These are phyloP conservation scores for Oriolus oriolus DNA, from an alignment of 2,113 vertebrate species.

Conservation along the genomic window DNA sequence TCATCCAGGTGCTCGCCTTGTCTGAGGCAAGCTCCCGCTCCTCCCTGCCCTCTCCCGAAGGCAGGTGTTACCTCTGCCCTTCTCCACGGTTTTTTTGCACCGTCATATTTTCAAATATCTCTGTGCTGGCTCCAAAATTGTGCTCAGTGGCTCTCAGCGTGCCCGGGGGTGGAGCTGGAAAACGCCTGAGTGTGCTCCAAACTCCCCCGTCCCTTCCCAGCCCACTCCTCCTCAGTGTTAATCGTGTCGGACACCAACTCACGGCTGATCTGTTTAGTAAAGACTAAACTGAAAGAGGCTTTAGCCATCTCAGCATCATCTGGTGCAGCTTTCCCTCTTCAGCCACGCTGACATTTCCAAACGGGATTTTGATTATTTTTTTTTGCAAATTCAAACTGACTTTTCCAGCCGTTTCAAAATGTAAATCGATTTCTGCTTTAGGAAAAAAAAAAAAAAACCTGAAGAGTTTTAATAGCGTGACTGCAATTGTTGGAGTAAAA, in stretches of 20 bases:
- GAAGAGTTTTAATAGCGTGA: not conserved
- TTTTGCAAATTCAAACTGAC: not conserved
- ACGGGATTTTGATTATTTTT: not conserved
- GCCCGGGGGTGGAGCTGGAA: not conserved
- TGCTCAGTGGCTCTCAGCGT: accelerated
- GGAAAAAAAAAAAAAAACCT: not conserved
- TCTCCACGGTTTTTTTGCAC: not conserved
- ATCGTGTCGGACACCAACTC: conserved; percentile 30
- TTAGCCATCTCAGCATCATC: not conserved
- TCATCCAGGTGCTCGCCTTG: not conserved
- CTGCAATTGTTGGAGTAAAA: not conserved
- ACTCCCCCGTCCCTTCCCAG: not conserved
- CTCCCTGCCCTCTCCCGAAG: not conserved
- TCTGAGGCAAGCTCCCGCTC: not conserved
- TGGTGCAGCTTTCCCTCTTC: not conserved
- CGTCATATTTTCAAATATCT: not conserved
- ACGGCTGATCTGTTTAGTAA: conserved; percentile 19
- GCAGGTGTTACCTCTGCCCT: not conserved
- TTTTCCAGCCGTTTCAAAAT: conserved; percentile 38
- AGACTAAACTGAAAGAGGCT: conserved; percentile 9
- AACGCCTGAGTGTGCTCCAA: not conserved
- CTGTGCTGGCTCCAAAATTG: not conserved
- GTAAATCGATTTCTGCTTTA: not conserved
- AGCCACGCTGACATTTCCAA: conserved; percentile 35
- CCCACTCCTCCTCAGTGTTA: not conserved